Evolutionary conservation across 2,113 vertebrate species (phyloP), one percentile per base, ranked within the genome.

Genomic region (Cinclus cinclus): DNA sequence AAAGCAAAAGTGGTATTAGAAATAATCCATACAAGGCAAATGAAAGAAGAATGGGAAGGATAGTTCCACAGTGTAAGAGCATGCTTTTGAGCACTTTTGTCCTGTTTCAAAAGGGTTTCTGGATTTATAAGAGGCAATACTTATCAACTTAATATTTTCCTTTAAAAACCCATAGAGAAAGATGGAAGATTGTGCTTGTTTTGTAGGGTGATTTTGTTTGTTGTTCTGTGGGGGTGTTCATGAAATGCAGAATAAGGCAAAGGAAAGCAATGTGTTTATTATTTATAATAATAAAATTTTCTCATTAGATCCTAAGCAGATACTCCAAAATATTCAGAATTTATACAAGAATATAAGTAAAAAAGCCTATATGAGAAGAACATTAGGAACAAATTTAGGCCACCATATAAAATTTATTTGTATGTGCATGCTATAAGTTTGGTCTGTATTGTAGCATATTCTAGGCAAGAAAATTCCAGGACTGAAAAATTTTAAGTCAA

Each of bases 171-270:
- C 14, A n/a, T 14, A 42, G 2, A 49, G 24, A 60, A 76, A 44
- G 11, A 11, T 63, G 39, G 8, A 74, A 35, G n/a, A 15, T 15
- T 71, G 5, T 64, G 7, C 17, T 55, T 55, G 8, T 1, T 85
- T 71, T 28, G 7, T 33, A 47, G 7, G 5, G 7, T 53, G 84
- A 16, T 46, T 87, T 68, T 52, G 5, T 71, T 58, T 86, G 27
- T 35, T 41, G 2, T 7, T 90, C 59, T 74, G 10, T 47, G 12
- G 4, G 2, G 0, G 1, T 37, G 49, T 68, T 63, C 21, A 8
- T 37, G 23, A 10, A 81, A 13, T 24, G 20, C 17, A 78, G n/a
- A 82, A 56, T 19, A 70, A 85, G 22, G 2, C 13, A 87, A 87
- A 71, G 14, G 21, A 87, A 78, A 87, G 2, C 10, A 84, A 55